Percentiles rank a stretch among this genome's conserved stretches.
phyloP scores from a whole-genome alignment of 2,888 invertebrate species.

The Morpho deidamia region DNA sequence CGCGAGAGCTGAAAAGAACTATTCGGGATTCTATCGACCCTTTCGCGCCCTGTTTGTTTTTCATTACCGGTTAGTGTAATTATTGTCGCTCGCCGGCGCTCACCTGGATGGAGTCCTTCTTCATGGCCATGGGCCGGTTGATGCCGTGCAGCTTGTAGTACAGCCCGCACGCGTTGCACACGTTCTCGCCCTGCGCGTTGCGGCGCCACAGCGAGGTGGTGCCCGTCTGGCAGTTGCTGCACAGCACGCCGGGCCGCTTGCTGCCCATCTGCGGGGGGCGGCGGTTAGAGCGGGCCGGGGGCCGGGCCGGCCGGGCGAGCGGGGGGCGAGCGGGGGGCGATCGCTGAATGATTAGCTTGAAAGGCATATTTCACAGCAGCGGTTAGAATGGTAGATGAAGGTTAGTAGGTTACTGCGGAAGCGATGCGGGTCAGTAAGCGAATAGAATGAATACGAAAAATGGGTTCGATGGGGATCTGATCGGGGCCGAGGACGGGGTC shows the following conservation, averaged over 20 bases:
- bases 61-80: too few relatives aligned
- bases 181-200: slow-evolving; percentile 92
- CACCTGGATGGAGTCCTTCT: slow-evolving; percentile 75
- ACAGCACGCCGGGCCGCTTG: slow-evolving; percentile 88
- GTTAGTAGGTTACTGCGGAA: background rate
- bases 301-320: background rate
- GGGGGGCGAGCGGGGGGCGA: background rate
- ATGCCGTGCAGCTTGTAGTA: slow-evolving; percentile 81
- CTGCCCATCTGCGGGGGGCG: slow-evolving; percentile 73
- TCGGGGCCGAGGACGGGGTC: background rate
- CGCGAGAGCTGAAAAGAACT: too few relatives aligned
- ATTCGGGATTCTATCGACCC: too few relatives aligned
- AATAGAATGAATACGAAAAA: slow-evolving; percentile 3
- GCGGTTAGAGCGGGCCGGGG: background rate
- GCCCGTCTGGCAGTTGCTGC: slow-evolving; percentile 93
- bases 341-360: background rate
- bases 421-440: background rate
- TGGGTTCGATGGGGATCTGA: slow-evolving; percentile 2
- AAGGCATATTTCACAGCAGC: too few relatives aligned
- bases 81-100: background rate
- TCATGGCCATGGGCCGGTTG: slow-evolving; percentile 93
- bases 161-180: slow-evolving; percentile 97
- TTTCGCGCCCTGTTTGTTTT: too few relatives aligned
- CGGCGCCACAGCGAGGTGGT: slow-evolving; percentile 91
- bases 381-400: background rate